Base-by-base conservation (phyloP, 2,888 invertebrate species). In the Athalia circularis region DNA sequence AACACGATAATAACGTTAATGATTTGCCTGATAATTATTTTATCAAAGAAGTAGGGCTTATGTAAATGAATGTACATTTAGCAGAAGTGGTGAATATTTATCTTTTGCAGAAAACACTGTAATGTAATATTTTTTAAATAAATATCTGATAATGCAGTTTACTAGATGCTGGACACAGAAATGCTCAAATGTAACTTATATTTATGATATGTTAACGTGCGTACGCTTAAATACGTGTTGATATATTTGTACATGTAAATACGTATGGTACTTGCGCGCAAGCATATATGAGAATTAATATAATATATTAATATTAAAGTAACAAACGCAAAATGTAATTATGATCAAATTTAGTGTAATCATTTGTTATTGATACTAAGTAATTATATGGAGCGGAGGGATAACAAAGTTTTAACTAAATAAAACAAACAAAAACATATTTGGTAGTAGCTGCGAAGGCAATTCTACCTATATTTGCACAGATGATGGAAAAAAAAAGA, bases 151-250 rank as follows among this genome's bases (percentile, higher is more conserved):
- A 62, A 75, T 62, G 50, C 62, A 74, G 74, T 74, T 61, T 52
- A 61, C 62, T 62, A 75, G 50, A 62, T 75, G 75, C 75, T 75
- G 79, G 79, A 84, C 79, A 82, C 81, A 80, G 79, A 81, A 83
- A 80, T 85, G 87, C 86, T 87, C 86, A 86, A 87, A 83, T 84
- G 83, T 87, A 86, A 86, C 84, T 86, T 87, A 84, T 87, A 87
- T 87, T 86, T 85, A 87, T 86, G 84, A 84, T 80, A 62, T 7
- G 62, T 48, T 50, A 75, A 62, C 15, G 50, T 13, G 47, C 43
- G 50, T 62, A 62, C 62, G 29, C 52, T 15, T 48, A 75, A n/a
- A 8, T 47, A 61, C 62, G 45, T 57, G 72, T 72, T 59, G 45
- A 67, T 62, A 75, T 47, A 61, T 77, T 45, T 50, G 61, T 61